Evolutionary conservation across 92 coral and sea anemone genomes (phyloP), one percentile per base, ranked within the genome.

Genomic region (Metridium senile): DNA sequence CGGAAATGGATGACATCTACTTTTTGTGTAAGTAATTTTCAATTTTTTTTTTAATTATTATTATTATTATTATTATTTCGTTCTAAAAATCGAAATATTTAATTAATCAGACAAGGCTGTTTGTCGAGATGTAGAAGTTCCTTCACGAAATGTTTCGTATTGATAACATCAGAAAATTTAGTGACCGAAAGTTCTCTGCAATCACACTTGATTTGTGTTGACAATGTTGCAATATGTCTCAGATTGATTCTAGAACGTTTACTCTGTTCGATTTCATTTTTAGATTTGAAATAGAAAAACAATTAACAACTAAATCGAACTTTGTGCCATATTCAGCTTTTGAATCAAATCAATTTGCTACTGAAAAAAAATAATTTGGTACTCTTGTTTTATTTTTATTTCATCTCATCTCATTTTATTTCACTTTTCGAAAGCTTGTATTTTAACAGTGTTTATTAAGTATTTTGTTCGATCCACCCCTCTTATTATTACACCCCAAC

Each of bases 1-100:
- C 88, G 0, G 91, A 87, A 76, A 58, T 87, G 82, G 91, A 87
- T 71, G 91, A 87, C 65, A 87, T 87, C 63, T 87, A 87, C 54
- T 87, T 87, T 78, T 74, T 87, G 74, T 87, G 91, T 87, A 35
- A 87, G 91, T 87, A 58, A 20, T 23, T 27, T 11, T 68, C 27
- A 23, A 13, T 17, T 23, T 25, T 4, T n/a, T 1, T 26, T 52
- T 1, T 27, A 23, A 9, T 47, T 53, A 13, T 49, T 72, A 11
- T 25, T 68, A 20, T 19, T 20, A 30, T 0, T 25, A 4, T 13
- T 39, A 4, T 43, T 73, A 9, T 74, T 39, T 13, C 6, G 64
- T 58, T 16, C 34, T 28, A 2, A 26, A 4, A 62, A 4, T 23
- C 68, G 0, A 27, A 62, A 26, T 23, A 8, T n/a, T 62, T 62